phyloP scores from a whole-genome alignment of 2,113 vertebrate species.

The Corydoras sp. region DNA sequence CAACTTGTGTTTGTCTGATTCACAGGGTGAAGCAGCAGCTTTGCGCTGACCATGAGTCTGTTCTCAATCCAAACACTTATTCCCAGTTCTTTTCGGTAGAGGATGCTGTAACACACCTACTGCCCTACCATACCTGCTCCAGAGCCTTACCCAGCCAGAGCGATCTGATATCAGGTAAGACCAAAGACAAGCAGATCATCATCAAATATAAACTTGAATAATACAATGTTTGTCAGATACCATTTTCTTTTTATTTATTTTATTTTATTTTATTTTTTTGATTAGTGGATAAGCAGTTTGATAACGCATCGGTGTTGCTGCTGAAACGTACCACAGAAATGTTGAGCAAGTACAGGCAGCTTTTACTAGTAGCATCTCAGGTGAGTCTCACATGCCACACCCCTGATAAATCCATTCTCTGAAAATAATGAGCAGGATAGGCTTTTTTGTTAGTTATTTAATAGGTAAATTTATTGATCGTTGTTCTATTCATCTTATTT shows the following conservation, averaged over 20 bases:
- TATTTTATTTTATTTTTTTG: slow-evolving; percentile 15
- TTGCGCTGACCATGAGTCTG: slow-evolving; percentile 57
- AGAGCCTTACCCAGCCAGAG: slow-evolving; percentile 57
- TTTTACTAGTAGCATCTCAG: slow-evolving; percentile 67
- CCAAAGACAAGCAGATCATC: neutral
- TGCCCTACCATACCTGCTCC: slow-evolving; percentile 69
- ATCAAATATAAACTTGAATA: too few relatives aligned
- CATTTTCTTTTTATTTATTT: neutral
- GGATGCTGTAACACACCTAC: slow-evolving; percentile 58
- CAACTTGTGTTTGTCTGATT: neutral
- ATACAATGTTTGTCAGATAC: too few relatives aligned
- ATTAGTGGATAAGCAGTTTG: slow-evolving; percentile 74
- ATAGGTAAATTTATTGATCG: too few relatives aligned
- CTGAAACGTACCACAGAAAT: slow-evolving; percentile 72
- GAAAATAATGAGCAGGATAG: too few relatives aligned
- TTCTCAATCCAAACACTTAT: slow-evolving; percentile 55
- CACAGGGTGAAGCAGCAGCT: slow-evolving; percentile 68
- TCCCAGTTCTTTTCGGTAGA: slow-evolving; percentile 61
- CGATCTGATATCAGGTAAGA: slow-evolving; percentile 61
- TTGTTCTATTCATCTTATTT: too few relatives aligned
- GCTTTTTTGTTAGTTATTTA: too few relatives aligned
- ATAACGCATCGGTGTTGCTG: slow-evolving; percentile 64
- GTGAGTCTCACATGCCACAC: slow-evolving; percentile 38
- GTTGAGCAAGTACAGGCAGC: slow-evolving; percentile 74
- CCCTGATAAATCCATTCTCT: too few relatives aligned